Evolutionary conservation across 2,797 vertebrate genomes (phyloP).

Genomic region (Falco berigora): DNA sequence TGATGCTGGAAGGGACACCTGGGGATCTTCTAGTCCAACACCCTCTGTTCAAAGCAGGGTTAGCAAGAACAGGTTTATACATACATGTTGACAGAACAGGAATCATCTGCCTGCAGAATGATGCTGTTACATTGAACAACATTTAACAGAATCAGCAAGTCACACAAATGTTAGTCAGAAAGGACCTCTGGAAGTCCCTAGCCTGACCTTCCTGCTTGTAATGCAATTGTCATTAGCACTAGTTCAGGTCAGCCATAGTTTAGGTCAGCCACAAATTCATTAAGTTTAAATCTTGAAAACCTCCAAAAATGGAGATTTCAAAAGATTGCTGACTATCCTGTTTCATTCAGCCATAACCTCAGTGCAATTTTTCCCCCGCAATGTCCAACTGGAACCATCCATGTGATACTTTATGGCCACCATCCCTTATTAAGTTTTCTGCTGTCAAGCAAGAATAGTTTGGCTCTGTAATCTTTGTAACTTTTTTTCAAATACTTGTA

Average conservation of each 20-base stretch:
- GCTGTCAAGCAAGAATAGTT: neutral
- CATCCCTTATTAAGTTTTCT: neutral
- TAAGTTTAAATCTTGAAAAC: neutral
- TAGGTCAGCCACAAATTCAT: neutral
- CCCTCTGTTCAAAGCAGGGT: neutral
- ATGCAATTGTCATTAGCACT: neutral
- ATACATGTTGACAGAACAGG: accelerated
- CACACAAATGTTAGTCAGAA: neutral
- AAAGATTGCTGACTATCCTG: neutral
- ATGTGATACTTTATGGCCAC: neutral
- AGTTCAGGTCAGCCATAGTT: neutral
- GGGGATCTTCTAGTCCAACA: neutral
- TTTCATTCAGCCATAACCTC: neutral
- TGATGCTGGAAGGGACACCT: neutral
- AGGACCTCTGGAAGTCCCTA: neutral
- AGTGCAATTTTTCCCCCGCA: neutral
- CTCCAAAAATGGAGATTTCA: neutral
- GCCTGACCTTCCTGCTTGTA: neutral
- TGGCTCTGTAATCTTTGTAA: neutral
- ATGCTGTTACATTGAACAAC: accelerated
- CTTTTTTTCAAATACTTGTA: neutral
- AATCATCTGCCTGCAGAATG: accelerated
- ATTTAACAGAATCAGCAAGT: neutral
- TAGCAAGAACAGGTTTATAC: neutral
- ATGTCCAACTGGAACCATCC: neutral